Evolutionary conservation across 2,888 invertebrate genomes (phyloP).

Genomic region (Calameuta idolon): DNA sequence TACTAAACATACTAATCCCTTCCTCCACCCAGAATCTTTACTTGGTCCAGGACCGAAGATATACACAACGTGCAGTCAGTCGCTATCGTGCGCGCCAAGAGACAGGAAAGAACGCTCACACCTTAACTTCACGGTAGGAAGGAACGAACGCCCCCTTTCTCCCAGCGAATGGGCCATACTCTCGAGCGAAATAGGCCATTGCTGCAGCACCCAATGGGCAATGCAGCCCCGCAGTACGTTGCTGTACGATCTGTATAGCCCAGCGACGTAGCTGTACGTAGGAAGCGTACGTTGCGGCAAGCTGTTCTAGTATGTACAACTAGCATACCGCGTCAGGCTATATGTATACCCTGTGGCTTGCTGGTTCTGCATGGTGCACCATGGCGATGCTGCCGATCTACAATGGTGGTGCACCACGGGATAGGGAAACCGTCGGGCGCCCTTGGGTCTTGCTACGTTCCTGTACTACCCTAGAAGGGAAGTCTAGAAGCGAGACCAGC

Average conservation of each 20-base stretch:
- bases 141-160: slow-evolving; percentile 43
- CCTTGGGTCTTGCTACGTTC: slow-evolving; percentile 10
- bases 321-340: not conserved
- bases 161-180: slow-evolving; percentile 58
- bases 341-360: slow-evolving; percentile 10
- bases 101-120: slow-evolving; percentile 21
- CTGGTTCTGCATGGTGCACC: slow-evolving; percentile 29
- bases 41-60: not conserved
- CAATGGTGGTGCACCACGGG: slow-evolving; percentile 37
- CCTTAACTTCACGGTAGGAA: slow-evolving; percentile 14
- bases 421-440: not conserved
- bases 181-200: slow-evolving; percentile 60
- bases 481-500: slow-evolving; percentile 32
- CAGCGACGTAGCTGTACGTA: slow-evolving; percentile 24
- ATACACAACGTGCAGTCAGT: not conserved
- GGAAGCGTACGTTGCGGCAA: not conserved
- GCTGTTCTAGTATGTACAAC: not conserved
- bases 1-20: not conserved
- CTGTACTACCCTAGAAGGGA: slow-evolving; percentile 31
- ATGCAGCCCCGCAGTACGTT: slow-evolving; percentile 39
- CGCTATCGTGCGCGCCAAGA: slow-evolving; percentile 7
- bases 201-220: slow-evolving; percentile 58
- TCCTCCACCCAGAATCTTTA: not conserved
- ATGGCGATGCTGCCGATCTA: slow-evolving; percentile 17
- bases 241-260: not conserved